These are phyloP conservation scores for Drosophila pallidifrons DNA, from an alignment of 1,140 invertebrate species.

Conservation along the genomic window DNA sequence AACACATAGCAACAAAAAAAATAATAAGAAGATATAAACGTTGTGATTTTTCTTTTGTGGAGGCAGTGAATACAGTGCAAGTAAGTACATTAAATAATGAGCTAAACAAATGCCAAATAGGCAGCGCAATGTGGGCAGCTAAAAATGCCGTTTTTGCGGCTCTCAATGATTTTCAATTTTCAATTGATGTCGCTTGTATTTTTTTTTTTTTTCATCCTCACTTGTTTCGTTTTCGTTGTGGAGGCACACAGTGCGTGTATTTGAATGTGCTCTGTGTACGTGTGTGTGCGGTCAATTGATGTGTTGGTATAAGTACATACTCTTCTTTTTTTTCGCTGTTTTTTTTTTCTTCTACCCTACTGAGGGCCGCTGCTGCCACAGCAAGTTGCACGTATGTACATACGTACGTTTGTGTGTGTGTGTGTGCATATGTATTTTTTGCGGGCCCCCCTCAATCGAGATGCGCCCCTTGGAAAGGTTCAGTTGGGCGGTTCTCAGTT, in stretches of 20 bases:
- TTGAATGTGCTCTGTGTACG: slow-evolving; percentile 4
- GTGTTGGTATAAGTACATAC: slow-evolving; percentile 16
- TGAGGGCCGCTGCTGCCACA: slow-evolving; percentile 17
- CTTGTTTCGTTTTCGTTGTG: slow-evolving; percentile 1
- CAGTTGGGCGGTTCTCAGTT: background rate
- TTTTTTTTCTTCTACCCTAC: slow-evolving; percentile 38
- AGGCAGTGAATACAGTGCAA: slow-evolving; percentile 16
- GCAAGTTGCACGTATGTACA: background rate
- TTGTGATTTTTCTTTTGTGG: slow-evolving; percentile 23
- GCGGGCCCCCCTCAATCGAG: slow-evolving; percentile 24
- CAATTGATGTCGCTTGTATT: slow-evolving; percentile 4
- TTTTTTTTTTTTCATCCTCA: slow-evolving; percentile 3
- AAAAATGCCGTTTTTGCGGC: background rate
- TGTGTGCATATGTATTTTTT: background rate
- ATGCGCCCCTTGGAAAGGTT: slow-evolving; percentile 5
- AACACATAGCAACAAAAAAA: background rate
- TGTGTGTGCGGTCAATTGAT: slow-evolving; percentile 20
- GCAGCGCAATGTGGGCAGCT: background rate
- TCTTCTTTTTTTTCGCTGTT: background rate
- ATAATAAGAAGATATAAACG: slow-evolving; percentile 5
- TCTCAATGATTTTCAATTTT: slow-evolving; percentile 11
- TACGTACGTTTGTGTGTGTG: too few species aligned
- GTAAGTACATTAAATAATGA: slow-evolving; percentile 34
- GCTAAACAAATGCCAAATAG: background rate
- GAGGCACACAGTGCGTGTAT: slow-evolving; percentile 15